Evolutionary conservation across 1,140 invertebrate genomes (phyloP).

Genomic region (Cyclargus thomasi): DNA sequence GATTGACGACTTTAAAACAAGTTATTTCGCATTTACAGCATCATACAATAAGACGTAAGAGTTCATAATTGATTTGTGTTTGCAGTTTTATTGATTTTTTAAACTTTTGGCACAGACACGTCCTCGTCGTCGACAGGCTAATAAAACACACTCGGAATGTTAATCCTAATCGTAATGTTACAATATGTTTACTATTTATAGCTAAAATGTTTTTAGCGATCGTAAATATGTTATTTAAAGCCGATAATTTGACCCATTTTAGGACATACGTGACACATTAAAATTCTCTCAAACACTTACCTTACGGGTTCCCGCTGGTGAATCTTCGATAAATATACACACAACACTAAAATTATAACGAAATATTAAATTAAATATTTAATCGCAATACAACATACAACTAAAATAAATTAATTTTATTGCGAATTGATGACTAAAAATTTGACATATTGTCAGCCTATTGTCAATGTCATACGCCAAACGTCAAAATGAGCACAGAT

Average conservation of each 20-base stretch:
- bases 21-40: no score
- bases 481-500: not conserved
- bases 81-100: not conserved
- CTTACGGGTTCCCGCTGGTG: not conserved
- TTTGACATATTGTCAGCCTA: not conserved
- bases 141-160: not conserved
- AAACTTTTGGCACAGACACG: not conserved
- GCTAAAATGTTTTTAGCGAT: not conserved
- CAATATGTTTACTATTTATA: slow-evolving; percentile 4
- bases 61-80: not conserved
- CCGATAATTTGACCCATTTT: slow-evolving; percentile 10
- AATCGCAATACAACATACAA: not conserved
- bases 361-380: not conserved
- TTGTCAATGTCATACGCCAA: not conserved
- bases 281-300: not conserved
- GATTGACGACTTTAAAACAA: no score
- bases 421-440: not conserved
- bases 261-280: not conserved
- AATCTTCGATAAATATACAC: not conserved
- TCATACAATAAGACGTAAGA: not conserved
- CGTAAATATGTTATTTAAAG: not conserved
- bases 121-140: not conserved
- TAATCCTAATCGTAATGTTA: not conserved
- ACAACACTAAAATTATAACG: slow-evolving; percentile 1
- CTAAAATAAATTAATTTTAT: slow-evolving; percentile 10